phyloP scores from a whole-genome alignment of 2,113 vertebrate species.

The Solenodon paradoxus region DNA sequence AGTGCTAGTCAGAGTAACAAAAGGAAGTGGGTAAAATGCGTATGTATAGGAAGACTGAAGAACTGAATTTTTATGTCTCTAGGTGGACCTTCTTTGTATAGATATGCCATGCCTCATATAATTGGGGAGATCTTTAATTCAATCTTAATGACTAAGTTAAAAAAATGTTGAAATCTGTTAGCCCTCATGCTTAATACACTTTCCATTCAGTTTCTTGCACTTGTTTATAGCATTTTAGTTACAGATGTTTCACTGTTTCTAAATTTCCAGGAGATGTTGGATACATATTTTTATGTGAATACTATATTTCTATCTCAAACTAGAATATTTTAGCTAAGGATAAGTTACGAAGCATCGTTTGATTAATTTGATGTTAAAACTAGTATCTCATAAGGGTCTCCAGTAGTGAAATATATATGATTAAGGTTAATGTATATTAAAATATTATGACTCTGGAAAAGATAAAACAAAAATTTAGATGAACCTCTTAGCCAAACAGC shows the following conservation, averaged over 20 bases:
- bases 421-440: background rate
- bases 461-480: background rate
- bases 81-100: background rate
- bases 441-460: background rate
- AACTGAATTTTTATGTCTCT: background rate
- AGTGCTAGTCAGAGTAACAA: background rate
- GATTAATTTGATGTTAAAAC: conserved; percentile 14
- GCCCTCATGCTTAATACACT: background rate
- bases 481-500: background rate
- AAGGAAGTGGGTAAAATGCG: background rate
- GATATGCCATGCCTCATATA: background rate
- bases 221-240: background rate
- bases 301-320: conserved; percentile 5
- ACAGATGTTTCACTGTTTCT: background rate
- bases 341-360: conserved; percentile 11
- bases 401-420: background rate
- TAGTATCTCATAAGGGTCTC: background rate
- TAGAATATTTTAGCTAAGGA: background rate
- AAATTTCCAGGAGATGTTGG: conserved; percentile 22
- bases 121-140: background rate
- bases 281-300: conserved; percentile 8
- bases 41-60: background rate
- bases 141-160: background rate
- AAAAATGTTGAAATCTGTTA: background rate
- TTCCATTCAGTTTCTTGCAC: background rate